Conservation (phyloP, 2,797 vertebrate species). For the Halcyon smyrnensis region DNA sequence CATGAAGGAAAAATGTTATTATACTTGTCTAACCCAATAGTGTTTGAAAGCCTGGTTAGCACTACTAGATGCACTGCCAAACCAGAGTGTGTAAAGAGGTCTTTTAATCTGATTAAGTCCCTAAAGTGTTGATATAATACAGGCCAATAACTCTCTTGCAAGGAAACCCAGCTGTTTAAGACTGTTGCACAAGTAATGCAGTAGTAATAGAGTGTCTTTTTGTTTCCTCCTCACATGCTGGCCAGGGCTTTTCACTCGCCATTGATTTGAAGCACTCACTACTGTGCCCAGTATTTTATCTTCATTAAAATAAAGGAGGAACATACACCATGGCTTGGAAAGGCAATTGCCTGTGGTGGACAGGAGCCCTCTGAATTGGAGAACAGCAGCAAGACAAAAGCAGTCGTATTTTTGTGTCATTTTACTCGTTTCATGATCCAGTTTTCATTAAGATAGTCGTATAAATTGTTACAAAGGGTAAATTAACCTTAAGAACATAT, state of each 20-base stretch:
- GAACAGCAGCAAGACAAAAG: neutral
- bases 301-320: neutral
- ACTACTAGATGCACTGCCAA: neutral
- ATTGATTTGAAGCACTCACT: neutral
- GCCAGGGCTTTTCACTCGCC: constrained; percentile 5
- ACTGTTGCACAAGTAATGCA: neutral
- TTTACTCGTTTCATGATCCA: neutral
- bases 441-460: neutral
- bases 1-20: neutral
- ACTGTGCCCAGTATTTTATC: neutral
- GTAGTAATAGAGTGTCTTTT: neutral
- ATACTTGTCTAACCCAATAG: neutral
- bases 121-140: neutral
- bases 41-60: neutral
- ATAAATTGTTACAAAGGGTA: neutral
- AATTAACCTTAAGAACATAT: neutral
- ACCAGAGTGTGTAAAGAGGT: neutral
- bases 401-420: neutral
- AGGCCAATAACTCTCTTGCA: neutral
- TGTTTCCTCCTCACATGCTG: neutral
- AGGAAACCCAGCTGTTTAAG: constrained; percentile 17
- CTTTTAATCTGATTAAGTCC: constrained; percentile 12
- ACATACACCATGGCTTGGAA: neutral
- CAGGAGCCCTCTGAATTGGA: neutral
- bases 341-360: neutral